These are phyloP conservation scores for Athalia cordata DNA, from an alignment of 2,888 invertebrate genomes.

Conservation along the genomic window DNA sequence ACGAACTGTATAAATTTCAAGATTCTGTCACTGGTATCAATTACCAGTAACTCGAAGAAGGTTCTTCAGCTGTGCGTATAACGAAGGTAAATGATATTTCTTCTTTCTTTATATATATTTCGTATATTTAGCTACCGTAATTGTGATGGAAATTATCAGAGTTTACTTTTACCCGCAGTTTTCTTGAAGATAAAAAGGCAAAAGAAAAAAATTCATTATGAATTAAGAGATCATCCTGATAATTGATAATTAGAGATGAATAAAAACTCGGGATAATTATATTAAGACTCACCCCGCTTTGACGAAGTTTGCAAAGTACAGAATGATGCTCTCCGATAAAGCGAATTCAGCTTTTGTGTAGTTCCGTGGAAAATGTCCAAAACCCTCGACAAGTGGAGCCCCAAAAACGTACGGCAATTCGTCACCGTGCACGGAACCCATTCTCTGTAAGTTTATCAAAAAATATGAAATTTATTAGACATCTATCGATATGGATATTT, in stretches of 20 bases:
- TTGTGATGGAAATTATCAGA: not conserved
- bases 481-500: not conserved
- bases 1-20: conserved; percentile 36
- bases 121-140: not conserved
- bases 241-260: conserved; percentile 1
- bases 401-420: conserved; percentile 94
- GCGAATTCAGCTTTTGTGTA: conserved; percentile 91
- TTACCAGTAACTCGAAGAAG: not conserved
- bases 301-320: conserved; percentile 92
- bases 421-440: conserved; percentile 95
- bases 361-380: conserved; percentile 90
- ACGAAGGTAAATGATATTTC: conserved; percentile 1
- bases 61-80: not conserved
- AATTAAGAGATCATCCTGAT: not conserved
- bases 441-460: conserved; percentile 78
- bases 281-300: conserved; percentile 86
- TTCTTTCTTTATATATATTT: not conserved
- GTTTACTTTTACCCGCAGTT: not conserved
- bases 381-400: conserved; percentile 89
- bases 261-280: not conserved
- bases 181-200: not conserved
- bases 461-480: conserved; percentile 36
- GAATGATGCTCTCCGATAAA: conserved; percentile 90
- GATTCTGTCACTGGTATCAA: conserved; percentile 20
- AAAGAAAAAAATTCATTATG: too few relatives aligned